Evolutionary conservation across 1,140 invertebrate genomes (phyloP), one percentile per base, ranked within the genome.

Genomic region (Pseudachorutes palmiensis): DNA sequence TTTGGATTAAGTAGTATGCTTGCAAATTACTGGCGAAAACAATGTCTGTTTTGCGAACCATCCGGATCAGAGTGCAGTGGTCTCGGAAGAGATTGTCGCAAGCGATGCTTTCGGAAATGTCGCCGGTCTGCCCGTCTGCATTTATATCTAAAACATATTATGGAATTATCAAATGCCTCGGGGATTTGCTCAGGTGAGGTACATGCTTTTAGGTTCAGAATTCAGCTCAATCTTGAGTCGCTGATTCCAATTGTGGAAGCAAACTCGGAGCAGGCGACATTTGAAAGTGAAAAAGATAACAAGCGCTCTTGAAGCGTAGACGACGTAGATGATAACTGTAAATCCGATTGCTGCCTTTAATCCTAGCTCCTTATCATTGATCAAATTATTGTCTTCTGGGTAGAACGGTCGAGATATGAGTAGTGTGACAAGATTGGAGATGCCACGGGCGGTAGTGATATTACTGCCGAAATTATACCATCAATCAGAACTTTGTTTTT

Each of bases 1-100:
- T 69, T 70, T 74, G 59, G 14, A 32, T 59, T 5, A 33, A 65
- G 61, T 74, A 74, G 57, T 74, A 74, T 0, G 72, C 51, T 51
- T 74, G 72, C 1, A 74, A 58, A 59, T 70, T 36, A 22, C 58
- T 32, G 30, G 67, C 70, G 51, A 74, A 74, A 12, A 70, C 57
- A 28, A 61, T 64, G 32, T 74, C 70, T 12, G 68, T 68, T 33
- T 65, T 45, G n/a, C 48, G 58, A 0, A 74, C 65, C 26, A 70
- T 48, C 55, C 60, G 28, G 1, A 68, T 14, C 9, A 74, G 61
- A 26, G 64, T 33, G 3, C 32, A 51, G 41, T 71, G 68, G 30
- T 71, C 59, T 0, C 45, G 24, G 48, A 63, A 68, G 5, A 71
- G 29, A 31, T 59, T 59, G 26, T 71, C 41, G 51, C 69, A 71